Conservation (phyloP, 2,888 invertebrate genomes). For the Caenorhabditis sp. region DNA sequence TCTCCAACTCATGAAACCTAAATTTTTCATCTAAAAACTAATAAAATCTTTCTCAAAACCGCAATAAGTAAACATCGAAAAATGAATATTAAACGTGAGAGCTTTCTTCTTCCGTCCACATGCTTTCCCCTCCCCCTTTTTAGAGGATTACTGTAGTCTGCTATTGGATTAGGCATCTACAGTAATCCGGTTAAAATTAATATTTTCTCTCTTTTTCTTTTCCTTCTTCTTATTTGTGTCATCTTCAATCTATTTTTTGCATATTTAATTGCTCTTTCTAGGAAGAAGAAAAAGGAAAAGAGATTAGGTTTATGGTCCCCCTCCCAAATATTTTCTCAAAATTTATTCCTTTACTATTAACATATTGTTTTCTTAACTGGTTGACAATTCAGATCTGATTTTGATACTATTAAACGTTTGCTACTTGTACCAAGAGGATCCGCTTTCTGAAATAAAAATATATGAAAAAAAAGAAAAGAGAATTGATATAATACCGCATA, state of each 20-base stretch:
- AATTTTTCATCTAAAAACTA: too few species aligned
- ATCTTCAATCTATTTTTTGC: slow-evolving; percentile 1
- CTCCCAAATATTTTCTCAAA: too few species aligned
- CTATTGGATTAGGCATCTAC: neutral
- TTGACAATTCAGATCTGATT: neutral
- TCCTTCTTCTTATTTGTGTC: neutral
- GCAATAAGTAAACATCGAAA: slow-evolving; percentile 3
- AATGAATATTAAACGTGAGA: slow-evolving; percentile 7
- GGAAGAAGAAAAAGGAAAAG: neutral
- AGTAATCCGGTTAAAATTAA: slow-evolving; percentile 1
- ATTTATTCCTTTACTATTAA: too few species aligned
- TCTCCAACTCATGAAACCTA: too few species aligned
- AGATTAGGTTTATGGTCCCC: neutral
- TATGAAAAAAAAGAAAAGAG: neutral
- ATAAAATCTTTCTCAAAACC: neutral
- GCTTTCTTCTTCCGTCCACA: neutral
- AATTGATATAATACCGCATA: neutral
- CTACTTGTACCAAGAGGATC: neutral
- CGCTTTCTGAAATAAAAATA: neutral
- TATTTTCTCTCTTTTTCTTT: neutral
- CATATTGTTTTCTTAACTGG: neutral
- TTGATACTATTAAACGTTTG: neutral
- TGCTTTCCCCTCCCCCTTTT: neutral
- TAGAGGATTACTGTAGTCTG: slow-evolving; percentile 1
- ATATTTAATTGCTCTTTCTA: neutral